Base-by-base conservation (phyloP, 2,797 vertebrate species). In the Glyptemys insculpta region DNA sequence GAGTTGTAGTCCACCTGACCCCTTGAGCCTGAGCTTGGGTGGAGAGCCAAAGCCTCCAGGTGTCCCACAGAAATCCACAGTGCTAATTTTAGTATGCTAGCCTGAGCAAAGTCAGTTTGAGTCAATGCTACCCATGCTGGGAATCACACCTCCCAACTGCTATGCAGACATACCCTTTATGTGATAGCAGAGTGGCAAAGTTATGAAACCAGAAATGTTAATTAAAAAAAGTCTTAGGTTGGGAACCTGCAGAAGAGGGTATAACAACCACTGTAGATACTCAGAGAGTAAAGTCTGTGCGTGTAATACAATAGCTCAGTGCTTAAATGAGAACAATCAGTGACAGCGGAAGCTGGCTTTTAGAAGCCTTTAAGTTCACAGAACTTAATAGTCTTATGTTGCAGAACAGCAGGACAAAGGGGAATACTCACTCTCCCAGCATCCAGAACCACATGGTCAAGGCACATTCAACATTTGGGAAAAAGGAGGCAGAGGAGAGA, bases 201-300 rank as follows among this genome's bases (percentile, higher is more conserved):
- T 44, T 2, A 3, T 89, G 19, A 0, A 0, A 1, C 0, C 6
- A 53, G 5, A 3, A 16, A 37, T 44, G 56, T 53, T 12, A 56
- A 56, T 56, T 25, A 27, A 56, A 56, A 56, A 27, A 90, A 31
- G 2, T 27, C 5, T 1, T 1, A 8, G 85, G 34, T 8, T 47
- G 19, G 14, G 16, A 31, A 2, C 1, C 79, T 90, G 25, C 8
- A 87, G 6, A 8, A 80, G 4, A 18, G 87, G 50, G 2, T 50
- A 2, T 3, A 29, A 50, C 14, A 50, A 50, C 14, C 14, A 50
- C 14, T 15, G 50, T 14, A 50, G 50, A 15, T 50, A 50, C 50
- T 50, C 50, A 15, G 14, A 50, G 3, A 56, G 23, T 56, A 27
- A 56, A 56, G 54, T 56, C 54, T 8, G 9, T 25, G 54, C 23